Percentiles rank a stretch among this genome's conserved stretches.
Evolutionary conservation across 2,797 vertebrate species (phyloP).

Genomic region (Lophura swinhoii): DNA sequence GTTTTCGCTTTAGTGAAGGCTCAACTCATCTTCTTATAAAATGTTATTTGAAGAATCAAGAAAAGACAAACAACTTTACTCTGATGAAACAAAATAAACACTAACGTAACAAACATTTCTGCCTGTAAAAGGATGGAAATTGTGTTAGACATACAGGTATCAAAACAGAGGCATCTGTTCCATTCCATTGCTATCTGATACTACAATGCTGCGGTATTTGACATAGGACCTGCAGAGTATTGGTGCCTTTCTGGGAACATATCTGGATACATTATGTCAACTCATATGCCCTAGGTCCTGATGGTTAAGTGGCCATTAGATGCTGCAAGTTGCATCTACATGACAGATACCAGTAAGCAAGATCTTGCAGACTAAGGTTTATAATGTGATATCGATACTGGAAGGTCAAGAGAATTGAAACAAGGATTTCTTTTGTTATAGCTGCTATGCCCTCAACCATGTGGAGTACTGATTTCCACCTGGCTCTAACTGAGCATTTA

Average conservation of each 20-base stretch:
- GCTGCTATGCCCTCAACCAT: background rate
- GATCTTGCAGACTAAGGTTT: background rate
- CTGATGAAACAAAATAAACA: background rate
- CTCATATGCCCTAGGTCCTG: background rate
- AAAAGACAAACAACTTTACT: background rate
- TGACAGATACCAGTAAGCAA: background rate
- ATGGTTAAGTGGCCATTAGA: background rate
- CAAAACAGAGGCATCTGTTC: background rate
- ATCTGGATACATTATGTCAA: fast-evolving
- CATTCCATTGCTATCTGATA: background rate
- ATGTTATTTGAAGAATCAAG: background rate
- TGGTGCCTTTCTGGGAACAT: background rate
- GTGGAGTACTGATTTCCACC: background rate
- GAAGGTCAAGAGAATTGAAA: background rate
- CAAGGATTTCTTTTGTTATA: background rate
- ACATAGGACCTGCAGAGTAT: background rate
- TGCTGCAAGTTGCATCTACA: background rate
- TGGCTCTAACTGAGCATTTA: background rate
- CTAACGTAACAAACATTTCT: background rate
- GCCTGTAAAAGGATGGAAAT: background rate
- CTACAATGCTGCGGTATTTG: background rate
- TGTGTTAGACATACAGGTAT: background rate
- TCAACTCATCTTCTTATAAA: background rate
- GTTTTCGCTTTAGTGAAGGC: background rate
- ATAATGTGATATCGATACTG: background rate